phyloP scores from a whole-genome alignment of 1,140 invertebrate species.

The Drosophila biarmipes region DNA sequence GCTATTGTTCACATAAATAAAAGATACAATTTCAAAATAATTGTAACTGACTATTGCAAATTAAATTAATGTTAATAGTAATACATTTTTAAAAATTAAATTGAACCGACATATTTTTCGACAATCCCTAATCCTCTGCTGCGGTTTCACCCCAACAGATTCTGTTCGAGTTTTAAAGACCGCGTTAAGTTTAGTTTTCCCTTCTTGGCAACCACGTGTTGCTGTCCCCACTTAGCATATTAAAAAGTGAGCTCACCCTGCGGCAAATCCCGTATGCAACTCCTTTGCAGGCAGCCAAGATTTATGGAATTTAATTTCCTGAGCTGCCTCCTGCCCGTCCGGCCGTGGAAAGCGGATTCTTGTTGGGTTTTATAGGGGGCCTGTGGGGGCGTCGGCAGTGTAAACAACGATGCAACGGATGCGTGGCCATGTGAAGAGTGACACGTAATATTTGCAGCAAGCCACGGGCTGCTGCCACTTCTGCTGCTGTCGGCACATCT shows the following conservation, averaged over 20 bases:
- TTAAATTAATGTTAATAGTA: too few species aligned
- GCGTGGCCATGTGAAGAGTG: constrained; percentile 58
- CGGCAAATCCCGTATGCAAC: constrained; percentile 24
- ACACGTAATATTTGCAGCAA: constrained; percentile 67
- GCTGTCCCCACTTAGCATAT: constrained; percentile 68
- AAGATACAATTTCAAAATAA: too few species aligned
- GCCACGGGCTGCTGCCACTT: constrained; percentile 31
- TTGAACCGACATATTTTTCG: too few species aligned
- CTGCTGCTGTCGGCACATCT: constrained; percentile 70
- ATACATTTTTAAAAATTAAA: too few species aligned
- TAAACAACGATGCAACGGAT: constrained; percentile 62
- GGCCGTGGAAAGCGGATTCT: constrained; percentile 34
- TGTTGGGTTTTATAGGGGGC: constrained; percentile 1
- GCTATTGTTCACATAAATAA: too few species aligned
- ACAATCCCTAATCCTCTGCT: neutral
- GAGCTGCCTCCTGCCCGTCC: constrained; percentile 57
- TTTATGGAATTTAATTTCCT: constrained; percentile 81
- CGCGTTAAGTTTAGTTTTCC: constrained; percentile 22
- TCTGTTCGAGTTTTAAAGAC: neutral
- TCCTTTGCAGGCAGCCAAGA: constrained; percentile 43
- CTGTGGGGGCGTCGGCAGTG: constrained; percentile 21
- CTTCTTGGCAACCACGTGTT: constrained; percentile 57
- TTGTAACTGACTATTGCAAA: too few species aligned
- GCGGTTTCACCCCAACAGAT: neutral
- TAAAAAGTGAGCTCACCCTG: constrained; percentile 50